phyloP scores from a whole-genome alignment of 2,113 vertebrate species.

The Crotalus viridis region DNA sequence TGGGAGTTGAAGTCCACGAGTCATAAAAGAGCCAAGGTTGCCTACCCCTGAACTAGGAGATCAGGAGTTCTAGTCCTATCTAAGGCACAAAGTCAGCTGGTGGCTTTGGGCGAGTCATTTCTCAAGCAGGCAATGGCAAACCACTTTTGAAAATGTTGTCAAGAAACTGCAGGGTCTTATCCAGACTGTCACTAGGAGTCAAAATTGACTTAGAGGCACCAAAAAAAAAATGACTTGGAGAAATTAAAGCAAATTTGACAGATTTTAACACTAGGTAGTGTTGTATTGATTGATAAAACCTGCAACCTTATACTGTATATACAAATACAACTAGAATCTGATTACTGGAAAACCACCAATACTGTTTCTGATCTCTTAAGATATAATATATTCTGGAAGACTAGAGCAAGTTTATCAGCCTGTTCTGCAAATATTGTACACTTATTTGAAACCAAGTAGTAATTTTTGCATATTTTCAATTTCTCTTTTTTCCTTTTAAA shows the following conservation, averaged over 20 bases:
- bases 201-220: not conserved
- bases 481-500: conserved; percentile 18
- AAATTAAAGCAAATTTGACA: not conserved
- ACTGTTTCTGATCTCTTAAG: not conserved
- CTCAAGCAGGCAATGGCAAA: not conserved
- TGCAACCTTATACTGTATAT: not conserved
- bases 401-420: not conserved
- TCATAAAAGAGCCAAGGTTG: no score
- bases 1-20: no score
- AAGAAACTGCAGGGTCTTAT: not conserved
- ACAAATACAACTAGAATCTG: not conserved
- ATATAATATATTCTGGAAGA: not conserved
- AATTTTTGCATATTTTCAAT: conserved; percentile 12
- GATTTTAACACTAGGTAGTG: not conserved
- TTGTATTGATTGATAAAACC: not conserved
- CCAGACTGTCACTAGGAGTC: not conserved
- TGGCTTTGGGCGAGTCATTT: not conserved
- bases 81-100: not conserved
- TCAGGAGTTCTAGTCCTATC: not conserved
- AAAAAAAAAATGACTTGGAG: not conserved
- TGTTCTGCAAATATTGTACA: accelerated
- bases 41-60: not conserved
- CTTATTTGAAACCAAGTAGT: not conserved
- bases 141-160: not conserved
- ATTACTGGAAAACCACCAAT: not conserved